Conservation (phyloP, 2,888 invertebrate genomes). For the Leucozona laternaria region DNA sequence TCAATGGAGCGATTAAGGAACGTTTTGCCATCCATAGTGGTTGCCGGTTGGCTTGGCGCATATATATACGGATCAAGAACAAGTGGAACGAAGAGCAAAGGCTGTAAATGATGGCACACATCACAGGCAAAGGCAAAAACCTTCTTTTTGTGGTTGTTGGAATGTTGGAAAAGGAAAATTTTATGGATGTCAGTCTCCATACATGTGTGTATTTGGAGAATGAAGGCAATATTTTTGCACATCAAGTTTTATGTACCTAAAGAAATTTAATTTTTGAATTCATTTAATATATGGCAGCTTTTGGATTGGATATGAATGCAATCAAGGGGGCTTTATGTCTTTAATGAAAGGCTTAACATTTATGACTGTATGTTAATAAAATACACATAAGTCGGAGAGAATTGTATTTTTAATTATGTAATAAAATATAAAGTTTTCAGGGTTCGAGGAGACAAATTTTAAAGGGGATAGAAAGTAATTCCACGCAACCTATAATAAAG, state of each 20-base stretch:
- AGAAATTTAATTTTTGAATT: slow-evolving; percentile 70
- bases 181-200: slow-evolving; percentile 25
- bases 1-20: slow-evolving; percentile 75
- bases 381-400: neutral
- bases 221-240: slow-evolving; percentile 58
- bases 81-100: slow-evolving; percentile 23
- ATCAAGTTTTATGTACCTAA: slow-evolving; percentile 62
- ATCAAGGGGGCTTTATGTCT: slow-evolving; percentile 29
- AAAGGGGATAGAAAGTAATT: neutral
- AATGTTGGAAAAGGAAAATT: slow-evolving; percentile 7
- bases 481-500: too few relatives aligned
- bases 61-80: slow-evolving; percentile 40
- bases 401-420: neutral
- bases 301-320: slow-evolving; percentile 42
- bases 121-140: neutral
- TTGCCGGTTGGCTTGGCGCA: slow-evolving; percentile 36
- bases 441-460: neutral
- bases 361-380: neutral
- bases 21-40: slow-evolving; percentile 35
- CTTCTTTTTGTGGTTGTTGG: slow-evolving; percentile 9
- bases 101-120: slow-evolving; percentile 35
- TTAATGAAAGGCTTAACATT: slow-evolving; percentile 12
- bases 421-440: neutral
- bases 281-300: slow-evolving; percentile 36
- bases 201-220: slow-evolving; percentile 41